Evolutionary conservation across 2,113 vertebrate genomes (phyloP), one percentile per base, ranked within the genome.

Genomic region (Pollachius pollachius): DNA sequence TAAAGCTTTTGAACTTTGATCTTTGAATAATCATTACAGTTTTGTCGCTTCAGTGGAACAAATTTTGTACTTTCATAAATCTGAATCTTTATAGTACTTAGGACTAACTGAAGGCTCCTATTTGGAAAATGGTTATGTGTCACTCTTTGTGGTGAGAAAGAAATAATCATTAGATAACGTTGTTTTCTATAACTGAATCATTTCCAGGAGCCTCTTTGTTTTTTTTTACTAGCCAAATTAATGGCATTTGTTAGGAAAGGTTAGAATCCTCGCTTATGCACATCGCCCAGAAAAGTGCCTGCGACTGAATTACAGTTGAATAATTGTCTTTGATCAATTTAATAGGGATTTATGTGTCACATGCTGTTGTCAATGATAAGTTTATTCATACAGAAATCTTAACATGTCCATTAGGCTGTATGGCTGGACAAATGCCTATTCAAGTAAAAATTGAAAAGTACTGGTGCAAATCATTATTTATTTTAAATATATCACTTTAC

Each of bases 1-100:
- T 93, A 90, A 94, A 92, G 23, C 23, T 23, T 23, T 23, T 23
- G 23, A 23, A 23, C 23, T 23, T 23, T 23, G 23, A 23, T 23
- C 23, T 23, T 23, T 2, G 2, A 23, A 23, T 1, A 23, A 23
- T 23, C 23, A 23, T 23, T 23, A 23, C 23, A 23, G 3, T 23
- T 1, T 23, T 23, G 23, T 23, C 78, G 84, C 82, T 77, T 27
- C 15, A 77, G 72, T 71, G 70, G 70, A 84, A 83, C 57, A 64
- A 61, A 74, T 59, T 72, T 71, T 71, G 73, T 59, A 70, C 56
- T 64, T 68, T 34, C 57, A 23, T 4, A 77, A 68, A 59, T 48
- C 13, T 68, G 56, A 63, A 79, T 58, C 17, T 75, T 71, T 27
- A 62, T 25, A 67, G 23, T 69, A 15, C 41, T 21, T 16, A 69